Conservation (phyloP, 2,113 vertebrate genomes). For the Panthera uncia region DNA sequence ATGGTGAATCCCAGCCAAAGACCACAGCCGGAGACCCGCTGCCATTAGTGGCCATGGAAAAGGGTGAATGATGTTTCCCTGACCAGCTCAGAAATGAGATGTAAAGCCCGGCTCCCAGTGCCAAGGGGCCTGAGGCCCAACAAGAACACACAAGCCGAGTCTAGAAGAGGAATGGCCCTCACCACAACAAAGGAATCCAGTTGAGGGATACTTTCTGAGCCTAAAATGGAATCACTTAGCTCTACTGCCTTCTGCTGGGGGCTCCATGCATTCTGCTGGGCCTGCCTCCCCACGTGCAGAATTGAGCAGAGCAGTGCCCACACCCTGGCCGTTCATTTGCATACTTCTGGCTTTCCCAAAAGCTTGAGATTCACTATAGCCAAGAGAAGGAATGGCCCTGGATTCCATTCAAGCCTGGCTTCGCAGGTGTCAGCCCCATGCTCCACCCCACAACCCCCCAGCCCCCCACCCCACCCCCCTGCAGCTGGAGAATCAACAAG, state of each 20-base stretch:
- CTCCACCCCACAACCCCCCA: too few relatives aligned
- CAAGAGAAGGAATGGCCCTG: background rate
- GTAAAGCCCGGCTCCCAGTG: background rate
- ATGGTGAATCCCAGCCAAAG: background rate
- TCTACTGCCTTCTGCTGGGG: background rate
- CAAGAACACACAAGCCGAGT: too few relatives aligned
- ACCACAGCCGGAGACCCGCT: background rate
- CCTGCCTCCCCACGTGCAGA: too few relatives aligned
- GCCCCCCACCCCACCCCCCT: background rate
- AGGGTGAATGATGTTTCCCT: background rate
- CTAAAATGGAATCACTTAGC: background rate
- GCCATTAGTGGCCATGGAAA: background rate
- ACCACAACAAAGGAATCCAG: too few relatives aligned
- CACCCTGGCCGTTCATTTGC: accelerated
- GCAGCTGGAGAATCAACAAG: background rate
- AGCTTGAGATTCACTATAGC: background rate
- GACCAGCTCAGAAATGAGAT: background rate
- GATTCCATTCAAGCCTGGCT: background rate
- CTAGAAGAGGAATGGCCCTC: too few relatives aligned
- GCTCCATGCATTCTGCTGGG: too few relatives aligned
- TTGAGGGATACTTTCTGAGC: too few relatives aligned
- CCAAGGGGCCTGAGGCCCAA: background rate
- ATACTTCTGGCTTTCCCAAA: background rate
- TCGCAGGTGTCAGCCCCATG: background rate
- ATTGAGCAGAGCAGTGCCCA: background rate